Evolutionary conservation across 2,113 vertebrate species (phyloP).

Genomic region (Mellivora capensis): DNA sequence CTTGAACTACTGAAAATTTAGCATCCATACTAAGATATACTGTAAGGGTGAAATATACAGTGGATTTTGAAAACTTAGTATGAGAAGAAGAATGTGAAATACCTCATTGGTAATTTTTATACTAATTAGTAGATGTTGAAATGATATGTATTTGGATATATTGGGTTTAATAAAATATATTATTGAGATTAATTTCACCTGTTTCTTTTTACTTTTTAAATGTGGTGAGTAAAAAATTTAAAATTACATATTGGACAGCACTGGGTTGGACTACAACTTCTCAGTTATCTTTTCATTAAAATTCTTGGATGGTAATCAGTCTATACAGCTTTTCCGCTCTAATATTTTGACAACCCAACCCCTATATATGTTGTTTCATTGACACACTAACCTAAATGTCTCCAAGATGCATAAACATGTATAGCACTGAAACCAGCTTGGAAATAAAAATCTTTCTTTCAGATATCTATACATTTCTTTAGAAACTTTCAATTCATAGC

Average conservation of each 20-base stretch:
- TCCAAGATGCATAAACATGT: background rate
- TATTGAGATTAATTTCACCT: background rate
- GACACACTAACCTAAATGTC: background rate
- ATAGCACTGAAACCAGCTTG: background rate
- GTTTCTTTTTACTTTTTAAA: background rate
- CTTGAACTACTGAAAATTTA: background rate
- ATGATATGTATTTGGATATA: background rate
- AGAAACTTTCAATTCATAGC: background rate
- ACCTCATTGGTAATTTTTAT: background rate
- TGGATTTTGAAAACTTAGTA: conserved; percentile 13
- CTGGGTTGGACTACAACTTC: background rate
- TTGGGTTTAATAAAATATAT: background rate
- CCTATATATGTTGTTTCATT: background rate
- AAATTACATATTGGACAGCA: background rate
- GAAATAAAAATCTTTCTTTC: background rate
- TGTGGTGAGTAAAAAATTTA: background rate
- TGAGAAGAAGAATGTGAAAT: background rate
- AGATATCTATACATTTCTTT: background rate
- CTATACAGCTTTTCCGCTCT: background rate
- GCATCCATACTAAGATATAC: background rate
- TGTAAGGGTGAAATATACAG: background rate
- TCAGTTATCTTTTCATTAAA: conserved; percentile 18
- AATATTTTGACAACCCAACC: background rate
- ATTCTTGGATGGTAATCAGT: background rate
- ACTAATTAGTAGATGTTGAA: background rate